A percentile compares a stretch with the other conserved stretches of the same genome.
Conservation (phyloP, 2,888 invertebrate species). For the Barypeithes pellucidus region DNA sequence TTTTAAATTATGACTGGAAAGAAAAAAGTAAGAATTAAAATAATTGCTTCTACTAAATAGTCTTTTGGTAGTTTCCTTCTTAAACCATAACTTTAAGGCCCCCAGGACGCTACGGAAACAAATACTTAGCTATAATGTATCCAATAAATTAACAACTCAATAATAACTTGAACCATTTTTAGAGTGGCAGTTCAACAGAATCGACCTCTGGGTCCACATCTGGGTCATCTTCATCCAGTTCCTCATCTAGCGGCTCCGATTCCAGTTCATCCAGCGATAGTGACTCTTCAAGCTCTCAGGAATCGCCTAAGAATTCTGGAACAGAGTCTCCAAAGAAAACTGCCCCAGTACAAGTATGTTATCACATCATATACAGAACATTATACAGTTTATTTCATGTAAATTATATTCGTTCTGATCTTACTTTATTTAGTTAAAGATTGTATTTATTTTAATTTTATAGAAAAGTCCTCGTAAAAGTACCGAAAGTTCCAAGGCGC, state of each 20-base stretch:
- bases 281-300: conserved; percentile 77
- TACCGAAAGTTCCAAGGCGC: conserved; percentile 59
- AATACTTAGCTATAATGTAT: too few species aligned
- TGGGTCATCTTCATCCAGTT: conserved; percentile 79
- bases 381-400: neutral
- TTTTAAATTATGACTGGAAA: conserved; percentile 51
- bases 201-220: conserved; percentile 80
- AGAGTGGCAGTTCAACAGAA: conserved; percentile 71
- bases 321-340: conserved; percentile 65
- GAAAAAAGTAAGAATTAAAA: conserved; percentile 57
- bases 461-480: conserved; percentile 64
- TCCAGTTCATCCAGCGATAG: conserved; percentile 82
- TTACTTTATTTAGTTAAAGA: too few species aligned
- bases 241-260: conserved; percentile 80
- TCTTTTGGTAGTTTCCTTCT: too few species aligned
- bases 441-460: conserved; percentile 43
- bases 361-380: neutral
- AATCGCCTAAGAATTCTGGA: conserved; percentile 65
- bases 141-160: too few species aligned
- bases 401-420: neutral
- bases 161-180: neutral
- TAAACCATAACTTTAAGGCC: too few species aligned
- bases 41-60: neutral
- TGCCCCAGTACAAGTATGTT: conserved; percentile 60
- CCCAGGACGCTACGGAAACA: too few species aligned